phyloP scores from a whole-genome alignment of 1,140 invertebrate genomes.

The Lycorma delicatula region DNA sequence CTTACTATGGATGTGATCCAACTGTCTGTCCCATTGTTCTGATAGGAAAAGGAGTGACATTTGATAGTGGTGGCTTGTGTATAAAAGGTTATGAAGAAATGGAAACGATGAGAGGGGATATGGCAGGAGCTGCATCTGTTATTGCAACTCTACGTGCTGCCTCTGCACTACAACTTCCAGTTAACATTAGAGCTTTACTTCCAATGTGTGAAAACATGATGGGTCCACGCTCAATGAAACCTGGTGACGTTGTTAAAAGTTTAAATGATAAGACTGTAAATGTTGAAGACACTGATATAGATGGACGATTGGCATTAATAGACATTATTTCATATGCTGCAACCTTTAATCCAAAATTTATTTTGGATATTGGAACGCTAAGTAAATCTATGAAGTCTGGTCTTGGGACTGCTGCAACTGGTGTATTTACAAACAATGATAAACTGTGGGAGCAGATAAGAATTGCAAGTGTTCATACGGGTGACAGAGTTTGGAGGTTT shows the following conservation, averaged over 20 bases:
- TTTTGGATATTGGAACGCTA: slow-evolving; percentile 51
- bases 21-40: slow-evolving; percentile 38
- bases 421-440: slow-evolving; percentile 45
- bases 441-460: slow-evolving; percentile 31
- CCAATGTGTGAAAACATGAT: slow-evolving; percentile 56
- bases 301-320: slow-evolving; percentile 53
- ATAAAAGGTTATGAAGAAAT: slow-evolving; percentile 49
- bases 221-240: slow-evolving; percentile 48
- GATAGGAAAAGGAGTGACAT: slow-evolving; percentile 51
- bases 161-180: slow-evolving; percentile 43
- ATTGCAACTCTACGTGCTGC: slow-evolving; percentile 44
- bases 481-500: slow-evolving; percentile 50
- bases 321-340: slow-evolving; percentile 49
- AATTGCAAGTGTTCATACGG: slow-evolving; percentile 38
- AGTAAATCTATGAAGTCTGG: slow-evolving; percentile 43
- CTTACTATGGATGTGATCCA: slow-evolving; percentile 32
- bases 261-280: slow-evolving; percentile 50
- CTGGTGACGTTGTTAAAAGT: slow-evolving; percentile 53
- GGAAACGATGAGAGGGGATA: slow-evolving; percentile 54
- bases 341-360: slow-evolving; percentile 41
- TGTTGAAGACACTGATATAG: slow-evolving; percentile 56
- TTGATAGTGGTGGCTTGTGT: slow-evolving; percentile 57
- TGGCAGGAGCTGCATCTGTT: slow-evolving; percentile 59
- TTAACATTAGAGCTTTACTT: slow-evolving; percentile 47
- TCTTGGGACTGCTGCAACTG: slow-evolving; percentile 58